Evolutionary conservation across 2,888 invertebrate genomes (phyloP).

Genomic region (Leistus spinibarbis): DNA sequence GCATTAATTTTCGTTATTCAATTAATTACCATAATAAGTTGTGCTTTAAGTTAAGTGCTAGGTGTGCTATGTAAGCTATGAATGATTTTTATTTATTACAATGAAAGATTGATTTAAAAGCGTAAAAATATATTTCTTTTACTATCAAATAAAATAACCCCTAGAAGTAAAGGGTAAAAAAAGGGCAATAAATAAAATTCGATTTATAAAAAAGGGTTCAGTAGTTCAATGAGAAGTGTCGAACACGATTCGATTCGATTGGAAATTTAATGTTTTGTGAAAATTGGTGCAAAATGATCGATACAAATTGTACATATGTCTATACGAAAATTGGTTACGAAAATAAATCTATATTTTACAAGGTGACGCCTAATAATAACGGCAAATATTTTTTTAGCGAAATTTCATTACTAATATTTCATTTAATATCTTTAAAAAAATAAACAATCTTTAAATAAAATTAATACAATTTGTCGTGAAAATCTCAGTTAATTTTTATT

Average conservation of each 20-base stretch:
- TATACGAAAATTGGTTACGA: conserved; percentile 2
- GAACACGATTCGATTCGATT: conserved; percentile 41
- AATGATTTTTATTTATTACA: too few relatives aligned
- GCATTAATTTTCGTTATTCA: too few relatives aligned
- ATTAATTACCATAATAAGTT: too few relatives aligned
- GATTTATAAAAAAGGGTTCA: conserved; percentile 42
- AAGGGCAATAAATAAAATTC: conserved; percentile 43
- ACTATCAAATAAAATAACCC: conserved; percentile 13
- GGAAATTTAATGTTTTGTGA: conserved; percentile 42
- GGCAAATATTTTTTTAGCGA: not conserved
- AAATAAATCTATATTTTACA: conserved; percentile 8
- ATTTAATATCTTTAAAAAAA: too few relatives aligned
- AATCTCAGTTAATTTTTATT: not conserved
- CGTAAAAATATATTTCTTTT: not conserved
- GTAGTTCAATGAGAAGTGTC: conserved; percentile 22
- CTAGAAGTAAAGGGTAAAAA: conserved; percentile 2
- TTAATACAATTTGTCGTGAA: not conserved
- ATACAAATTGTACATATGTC: not conserved
- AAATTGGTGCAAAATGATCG: conserved; percentile 29
- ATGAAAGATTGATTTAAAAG: not conserved
- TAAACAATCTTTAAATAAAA: too few relatives aligned
- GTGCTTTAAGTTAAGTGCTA: too few relatives aligned
- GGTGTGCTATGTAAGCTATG: too few relatives aligned
- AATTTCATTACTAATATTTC: too few relatives aligned
- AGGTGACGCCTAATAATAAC: not conserved